A percentile compares a stretch with the other conserved stretches of the same genome.
These are phyloP conservation scores for Hirudo medicinalis DNA, from an alignment of 1,140 invertebrate species.

Conservation along the genomic window DNA sequence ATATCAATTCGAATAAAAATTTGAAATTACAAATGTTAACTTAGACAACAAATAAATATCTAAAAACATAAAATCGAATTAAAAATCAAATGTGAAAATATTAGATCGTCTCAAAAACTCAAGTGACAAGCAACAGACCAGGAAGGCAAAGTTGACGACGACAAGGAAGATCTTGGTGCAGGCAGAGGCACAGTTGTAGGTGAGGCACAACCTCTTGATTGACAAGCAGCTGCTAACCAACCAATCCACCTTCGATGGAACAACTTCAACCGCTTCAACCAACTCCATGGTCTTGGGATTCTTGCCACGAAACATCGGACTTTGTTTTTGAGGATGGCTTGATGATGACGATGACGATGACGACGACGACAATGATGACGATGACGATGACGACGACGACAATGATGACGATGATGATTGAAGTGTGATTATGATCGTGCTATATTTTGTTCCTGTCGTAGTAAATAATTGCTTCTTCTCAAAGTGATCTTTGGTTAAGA, in stretches of 20 bases:
- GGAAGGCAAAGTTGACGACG: constrained; percentile 17
- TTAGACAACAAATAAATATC: too few species aligned
- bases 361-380: neutral
- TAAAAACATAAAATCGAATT: too few species aligned
- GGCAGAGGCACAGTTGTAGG: constrained; percentile 11
- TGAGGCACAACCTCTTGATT: neutral
- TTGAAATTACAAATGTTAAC: too few species aligned
- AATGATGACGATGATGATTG: neutral
- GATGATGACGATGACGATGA: neutral
- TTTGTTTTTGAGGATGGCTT: constrained; percentile 1
- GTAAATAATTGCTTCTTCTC: too few species aligned
- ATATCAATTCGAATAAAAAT: too few species aligned
- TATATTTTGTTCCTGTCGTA: neutral
- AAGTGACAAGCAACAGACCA: neutral
- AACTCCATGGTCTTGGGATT: neutral
- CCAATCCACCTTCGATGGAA: neutral
- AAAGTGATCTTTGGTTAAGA: too few species aligned
- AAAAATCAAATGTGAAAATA: too few species aligned
- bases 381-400: neutral
- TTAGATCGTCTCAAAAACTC: too few species aligned
- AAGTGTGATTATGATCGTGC: neutral
- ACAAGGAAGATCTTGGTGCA: constrained; percentile 10
- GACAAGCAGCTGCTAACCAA: neutral
- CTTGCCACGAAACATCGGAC: neutral
- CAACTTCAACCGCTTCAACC: neutral